Evolutionary conservation across 2,113 vertebrate genomes (phyloP).

Genomic region (Lathamus discolor): DNA sequence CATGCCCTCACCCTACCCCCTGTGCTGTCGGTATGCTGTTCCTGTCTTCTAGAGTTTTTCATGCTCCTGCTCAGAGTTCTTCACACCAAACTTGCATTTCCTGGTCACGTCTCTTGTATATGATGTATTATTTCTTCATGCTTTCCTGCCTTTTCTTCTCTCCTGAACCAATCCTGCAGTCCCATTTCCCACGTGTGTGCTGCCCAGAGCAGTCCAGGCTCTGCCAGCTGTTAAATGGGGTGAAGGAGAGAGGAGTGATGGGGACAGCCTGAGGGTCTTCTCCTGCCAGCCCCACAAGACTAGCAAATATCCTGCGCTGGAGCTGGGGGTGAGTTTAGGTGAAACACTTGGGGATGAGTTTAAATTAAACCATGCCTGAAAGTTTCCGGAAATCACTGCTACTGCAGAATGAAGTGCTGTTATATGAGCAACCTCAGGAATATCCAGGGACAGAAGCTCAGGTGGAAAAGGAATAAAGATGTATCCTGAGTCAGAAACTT

Average conservation of each 20-base stretch:
- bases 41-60: not conserved
- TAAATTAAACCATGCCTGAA: not conserved
- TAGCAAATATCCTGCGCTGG: not conserved
- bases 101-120: not conserved
- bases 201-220: not conserved
- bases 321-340: not conserved
- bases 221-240: not conserved
- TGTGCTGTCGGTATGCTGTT: not conserved
- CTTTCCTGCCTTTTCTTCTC: not conserved
- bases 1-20: rapidly evolving
- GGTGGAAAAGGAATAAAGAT: not conserved
- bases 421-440: not conserved
- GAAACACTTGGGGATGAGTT: not conserved
- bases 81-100: not conserved
- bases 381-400: not conserved
- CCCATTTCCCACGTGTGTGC: not conserved
- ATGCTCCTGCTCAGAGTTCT: not conserved
- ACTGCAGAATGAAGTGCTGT: not conserved
- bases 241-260: not conserved
- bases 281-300: not conserved
- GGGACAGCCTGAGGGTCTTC: not conserved
- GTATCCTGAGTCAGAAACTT: not conserved
- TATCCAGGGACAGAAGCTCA: not conserved
- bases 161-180: not conserved
- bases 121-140: not conserved